These are phyloP conservation scores for Pristiophorus japonicus DNA, from an alignment of 2,113 vertebrate genomes.

Conservation along the genomic window DNA sequence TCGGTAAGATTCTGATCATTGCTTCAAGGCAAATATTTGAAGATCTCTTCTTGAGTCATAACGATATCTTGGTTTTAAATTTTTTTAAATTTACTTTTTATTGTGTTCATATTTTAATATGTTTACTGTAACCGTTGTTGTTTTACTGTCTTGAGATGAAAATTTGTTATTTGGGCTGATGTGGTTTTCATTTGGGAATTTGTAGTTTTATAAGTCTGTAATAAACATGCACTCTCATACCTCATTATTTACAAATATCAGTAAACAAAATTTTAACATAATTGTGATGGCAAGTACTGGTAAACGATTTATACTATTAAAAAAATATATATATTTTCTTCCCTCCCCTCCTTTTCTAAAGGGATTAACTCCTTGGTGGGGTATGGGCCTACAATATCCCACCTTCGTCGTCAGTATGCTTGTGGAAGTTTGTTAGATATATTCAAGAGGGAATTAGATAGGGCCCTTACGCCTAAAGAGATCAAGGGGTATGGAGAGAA, in stretches of 20 bases:
- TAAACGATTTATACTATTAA: not conserved
- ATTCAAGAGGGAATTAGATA: too few relatives aligned
- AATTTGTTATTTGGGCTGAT: not conserved
- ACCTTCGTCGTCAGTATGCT: not conserved
- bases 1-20: not conserved
- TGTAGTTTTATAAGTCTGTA: not conserved
- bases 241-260: not conserved
- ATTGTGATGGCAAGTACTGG: not conserved
- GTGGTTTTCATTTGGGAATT: slow-evolving; percentile 13
- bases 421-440: too few relatives aligned
- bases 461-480: too few relatives aligned
- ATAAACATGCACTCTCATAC: not conserved
- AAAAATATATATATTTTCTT: not conserved
- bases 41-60: not conserved
- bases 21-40: not conserved
- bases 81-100: not conserved
- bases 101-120: not conserved
- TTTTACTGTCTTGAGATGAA: not conserved
- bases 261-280: not conserved
- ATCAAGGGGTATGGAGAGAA: too few relatives aligned
- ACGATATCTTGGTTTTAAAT: not conserved
- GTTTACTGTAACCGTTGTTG: not conserved
- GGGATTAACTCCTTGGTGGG: not conserved
- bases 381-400: too few relatives aligned
- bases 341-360: not conserved